Base-by-base conservation (phyloP, 1,140 invertebrate genomes). In the Drosophila kikkawai region DNA sequence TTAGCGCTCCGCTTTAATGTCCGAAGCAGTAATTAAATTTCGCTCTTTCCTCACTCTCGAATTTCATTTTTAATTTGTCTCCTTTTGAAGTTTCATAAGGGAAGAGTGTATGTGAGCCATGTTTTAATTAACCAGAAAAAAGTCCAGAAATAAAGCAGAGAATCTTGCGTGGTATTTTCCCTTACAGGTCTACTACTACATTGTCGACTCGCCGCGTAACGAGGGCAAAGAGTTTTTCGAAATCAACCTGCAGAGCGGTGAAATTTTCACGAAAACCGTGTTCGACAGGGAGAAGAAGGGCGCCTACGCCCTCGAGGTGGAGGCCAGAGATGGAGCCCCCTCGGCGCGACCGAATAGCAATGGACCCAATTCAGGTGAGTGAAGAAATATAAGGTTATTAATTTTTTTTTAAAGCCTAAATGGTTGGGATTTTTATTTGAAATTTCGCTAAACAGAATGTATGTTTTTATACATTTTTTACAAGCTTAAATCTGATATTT, bases 271-370 rank as follows among this genome's bases (percentile, higher is more conserved):
- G 4, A 98, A 98, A 93, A 94, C 97, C 50, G 96, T 98, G 70
- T 99, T 99, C 94, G 97, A 98, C 94, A 96, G 98, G 74, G 97
- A 98, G 93, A 98, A 98, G 94, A 97, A 98, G 92, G 97, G 97
- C 19, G 98, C 98, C 34, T 99, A 99, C 93, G 98, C 98, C 11
- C 93, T 99, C 78, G 97, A 98, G 91, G 97, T 99, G 65, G 97
- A 98, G 91, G 98, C 98, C 0, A 94, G 97, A 51, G 98, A 99
- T 93, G 98, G 98, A 48, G 97, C 97, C 60, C 96, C 98, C 11
- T 99, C 98, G 2, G 98, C 97, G 17, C 94, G 98, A 71, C 98
- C 98, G 2, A 98, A 98, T 92, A 96, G 96, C 86, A 96, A 97
- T 85, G 96, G 96, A 92, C 97, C 97, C 29, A 98, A 98, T 94